Conservation (phyloP, 1,140 invertebrate genomes). For the Odontomachus brunneus region DNA sequence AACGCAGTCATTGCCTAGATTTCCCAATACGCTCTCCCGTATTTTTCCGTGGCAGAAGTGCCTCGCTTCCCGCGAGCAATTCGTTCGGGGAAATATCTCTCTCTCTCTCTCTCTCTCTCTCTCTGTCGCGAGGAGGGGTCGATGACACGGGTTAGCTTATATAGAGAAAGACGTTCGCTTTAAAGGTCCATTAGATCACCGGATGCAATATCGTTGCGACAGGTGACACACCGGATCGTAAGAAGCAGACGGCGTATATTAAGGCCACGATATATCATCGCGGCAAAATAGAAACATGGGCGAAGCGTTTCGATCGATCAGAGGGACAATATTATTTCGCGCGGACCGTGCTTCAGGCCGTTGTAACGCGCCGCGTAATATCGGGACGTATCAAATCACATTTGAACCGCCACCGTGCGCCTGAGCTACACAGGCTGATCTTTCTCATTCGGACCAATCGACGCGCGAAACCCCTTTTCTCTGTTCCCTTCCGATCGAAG, state of each 20-base stretch:
- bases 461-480: not conserved
- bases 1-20: too few relatives aligned
- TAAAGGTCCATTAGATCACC: slow-evolving; percentile 78
- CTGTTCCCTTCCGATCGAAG: not conserved
- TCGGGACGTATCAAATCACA: slow-evolving; percentile 51
- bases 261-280: slow-evolving; percentile 74
- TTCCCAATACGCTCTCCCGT: not conserved
- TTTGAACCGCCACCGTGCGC: slow-evolving; percentile 4
- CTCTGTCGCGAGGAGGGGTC: slow-evolving; percentile 40
- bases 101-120: too few relatives aligned
- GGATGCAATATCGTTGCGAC: slow-evolving; percentile 77
- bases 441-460: not conserved
- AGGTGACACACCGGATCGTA: slow-evolving; percentile 78
- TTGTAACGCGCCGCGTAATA: slow-evolving; percentile 61
- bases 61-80: slow-evolving; percentile 29
- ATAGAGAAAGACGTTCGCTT: slow-evolving; percentile 74
- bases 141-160: slow-evolving; percentile 61
- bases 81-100: slow-evolving; percentile 35
- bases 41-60: not conserved
- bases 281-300: slow-evolving; percentile 53
- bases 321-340: slow-evolving; percentile 46
- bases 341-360: slow-evolving; percentile 31
- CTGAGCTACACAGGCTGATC: not conserved
- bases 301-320: slow-evolving; percentile 63
- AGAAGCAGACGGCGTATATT: slow-evolving; percentile 80